phyloP scores from a whole-genome alignment of 2,888 invertebrate genomes.

The Morpho achilles region DNA sequence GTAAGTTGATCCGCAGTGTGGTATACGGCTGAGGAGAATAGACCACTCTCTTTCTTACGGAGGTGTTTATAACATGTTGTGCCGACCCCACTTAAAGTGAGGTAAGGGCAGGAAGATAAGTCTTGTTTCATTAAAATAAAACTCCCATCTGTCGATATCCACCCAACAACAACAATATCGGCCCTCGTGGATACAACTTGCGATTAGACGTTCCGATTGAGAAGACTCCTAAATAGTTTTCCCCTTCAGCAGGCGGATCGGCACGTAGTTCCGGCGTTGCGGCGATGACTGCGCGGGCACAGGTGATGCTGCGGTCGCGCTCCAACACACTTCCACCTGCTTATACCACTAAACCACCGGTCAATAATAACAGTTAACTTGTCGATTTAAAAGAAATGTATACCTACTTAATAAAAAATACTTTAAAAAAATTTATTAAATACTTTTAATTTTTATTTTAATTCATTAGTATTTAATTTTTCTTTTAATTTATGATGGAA shows the following conservation, averaged over 20 bases:
- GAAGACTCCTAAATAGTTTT: slow-evolving; percentile 11
- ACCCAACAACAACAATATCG: slow-evolving; percentile 52
- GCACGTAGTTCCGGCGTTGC: slow-evolving; percentile 61
- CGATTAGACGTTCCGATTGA: slow-evolving; percentile 34
- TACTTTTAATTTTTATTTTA: too few species aligned
- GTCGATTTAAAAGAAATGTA: too few species aligned
- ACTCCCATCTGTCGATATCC: slow-evolving; percentile 42
- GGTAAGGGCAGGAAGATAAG: too few species aligned
- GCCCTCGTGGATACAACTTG: slow-evolving; percentile 38
- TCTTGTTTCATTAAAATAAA: not conserved
- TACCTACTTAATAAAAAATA: too few species aligned
- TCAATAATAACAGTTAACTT: slow-evolving; percentile 9
- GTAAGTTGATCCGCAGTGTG: too few species aligned
- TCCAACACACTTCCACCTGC: slow-evolving; percentile 39
- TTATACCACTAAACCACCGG: slow-evolving; percentile 30
- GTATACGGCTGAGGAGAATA: too few species aligned
- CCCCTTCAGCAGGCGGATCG: slow-evolving; percentile 46
- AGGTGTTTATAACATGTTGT: too few species aligned
- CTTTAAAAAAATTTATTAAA: too few species aligned
- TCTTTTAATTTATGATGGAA: too few species aligned
- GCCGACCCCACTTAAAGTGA: too few species aligned
- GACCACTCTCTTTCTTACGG: too few species aligned
- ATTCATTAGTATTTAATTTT: too few species aligned
- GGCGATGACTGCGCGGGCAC: slow-evolving; percentile 37
- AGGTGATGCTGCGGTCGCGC: slow-evolving; percentile 62